Evolutionary conservation across 1,140 invertebrate species (phyloP), one percentile per base, ranked within the genome.

Genomic region (Planococcus citri): DNA sequence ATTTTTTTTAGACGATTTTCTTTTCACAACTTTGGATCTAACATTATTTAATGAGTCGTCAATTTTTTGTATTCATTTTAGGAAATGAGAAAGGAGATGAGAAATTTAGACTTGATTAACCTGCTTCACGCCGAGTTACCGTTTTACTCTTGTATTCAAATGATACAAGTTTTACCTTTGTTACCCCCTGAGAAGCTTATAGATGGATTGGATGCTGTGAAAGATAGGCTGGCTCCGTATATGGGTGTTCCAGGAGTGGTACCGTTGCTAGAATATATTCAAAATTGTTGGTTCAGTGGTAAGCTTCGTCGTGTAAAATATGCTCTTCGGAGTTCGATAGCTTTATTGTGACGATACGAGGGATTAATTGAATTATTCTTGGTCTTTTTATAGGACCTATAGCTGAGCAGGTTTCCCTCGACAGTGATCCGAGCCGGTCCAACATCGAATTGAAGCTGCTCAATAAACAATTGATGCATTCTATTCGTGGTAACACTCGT

Each of bases 81-180:
- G 60, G 60, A 64, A 64, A 25, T 25, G 60, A 64, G 60, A 64
- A 64, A 25, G 24, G 60, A 64, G 24, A 64, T 64, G 25, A 22
- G 25, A 64, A 27, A 25, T 64, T 64, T 64, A 20, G 60, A 64
- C 9, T 25, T 64, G 17, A 64, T 25, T 6, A 27, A 20, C 25
- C 10, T 64, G 20, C 25, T 64, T 24, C 60, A 64, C 24, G 21
- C 60, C 9, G 60, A 64, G 21, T 27, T 27, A 9, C 22, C 21
- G 22, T 64, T 64, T 64, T 64, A 64, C 24, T 17, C 9, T 64
- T 64, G 60, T 27, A 27, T 64, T 9, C 22, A 64, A 64, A 25
- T 64, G 25, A 24, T 64, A 25, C 60, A 64, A 64, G 20, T 24
- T 1, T 17, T 64, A 25, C 60, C 60, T 2, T 64, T 64, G 22